Base-by-base conservation (phyloP, 2,113 vertebrate species). In the Microcebus griseorufus region DNA sequence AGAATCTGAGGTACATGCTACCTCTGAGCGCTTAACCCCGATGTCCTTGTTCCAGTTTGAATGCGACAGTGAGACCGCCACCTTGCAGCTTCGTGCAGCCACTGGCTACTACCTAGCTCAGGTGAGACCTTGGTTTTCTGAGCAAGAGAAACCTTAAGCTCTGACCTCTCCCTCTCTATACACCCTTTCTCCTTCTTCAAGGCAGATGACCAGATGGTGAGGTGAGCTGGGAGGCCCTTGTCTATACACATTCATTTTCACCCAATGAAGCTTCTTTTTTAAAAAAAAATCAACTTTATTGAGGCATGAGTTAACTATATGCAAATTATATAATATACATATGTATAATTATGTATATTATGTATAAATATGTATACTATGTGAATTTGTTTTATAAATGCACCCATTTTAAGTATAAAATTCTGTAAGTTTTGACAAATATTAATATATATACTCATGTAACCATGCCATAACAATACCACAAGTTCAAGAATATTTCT, bases 31-130 rank as follows among this genome's bases (percentile, higher is more conserved):
- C 34, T 5, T 98, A 90, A 98, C 82, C 18, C 96, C 96, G 2
- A 96, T 97, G 98, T 98, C 97, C 17, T 53, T 98, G 51, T 98
- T 98, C 93, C 98, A 98, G 88, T 98, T 97, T 27, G 97, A 98
- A 72, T 95, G 95, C 75, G 76, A 97, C 18, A 55, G 58, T 0
- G 75, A 92, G 20, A 94, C 5, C n/a, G 29, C 39, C 4, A 55
- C 29, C 2, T 81, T 98, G 93, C 98, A 98, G 78, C 91, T 98
- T 42, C 97, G 94, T 70, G 96, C 97, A 48, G 14, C 86, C 53
- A 97, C 97, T n/a, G 97, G 98, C 87, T 95, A 32, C 83, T 98
- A 98, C 83, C 92, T 98, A 53, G 98, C 94, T 69, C 98, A 98
- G 98, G 98, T 98, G 45, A 97, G 97, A 29, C 32, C 51, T 84